Evolutionary conservation across 23 tunicate genomes (phyloP).

Genomic region (Ciona savignyi): DNA sequence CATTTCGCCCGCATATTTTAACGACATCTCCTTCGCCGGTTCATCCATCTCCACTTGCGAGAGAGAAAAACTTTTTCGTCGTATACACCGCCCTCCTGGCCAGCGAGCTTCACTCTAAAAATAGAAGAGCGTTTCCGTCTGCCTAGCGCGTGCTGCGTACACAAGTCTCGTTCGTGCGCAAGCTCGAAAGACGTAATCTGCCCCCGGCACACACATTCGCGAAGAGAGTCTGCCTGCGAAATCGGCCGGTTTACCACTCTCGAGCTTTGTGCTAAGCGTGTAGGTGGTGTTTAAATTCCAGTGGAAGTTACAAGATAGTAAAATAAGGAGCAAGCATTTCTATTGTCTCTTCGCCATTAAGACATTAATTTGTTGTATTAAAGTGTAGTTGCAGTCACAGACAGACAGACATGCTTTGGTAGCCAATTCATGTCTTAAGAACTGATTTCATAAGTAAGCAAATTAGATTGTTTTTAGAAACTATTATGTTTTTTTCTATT

Average conservation of each 20-base stretch:
- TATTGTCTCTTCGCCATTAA: background rate
- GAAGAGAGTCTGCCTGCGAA: background rate
- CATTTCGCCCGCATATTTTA: background rate
- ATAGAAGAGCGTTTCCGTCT: slow-evolving; percentile 33
- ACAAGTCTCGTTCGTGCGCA: background rate
- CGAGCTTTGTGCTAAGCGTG: background rate
- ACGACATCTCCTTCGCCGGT: background rate
- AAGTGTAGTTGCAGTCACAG: background rate
- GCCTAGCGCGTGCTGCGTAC: slow-evolving; percentile 22
- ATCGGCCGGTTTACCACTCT: background rate
- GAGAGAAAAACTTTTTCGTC: background rate
- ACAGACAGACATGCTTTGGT: too few relatives aligned
- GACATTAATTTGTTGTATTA: background rate
- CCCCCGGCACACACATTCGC: background rate
- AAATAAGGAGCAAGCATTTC: background rate
- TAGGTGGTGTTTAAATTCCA: background rate
- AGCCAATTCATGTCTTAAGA: too few relatives aligned
- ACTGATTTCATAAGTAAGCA: too few relatives aligned
- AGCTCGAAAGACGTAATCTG: background rate
- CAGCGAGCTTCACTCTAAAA: slow-evolving; percentile 11
- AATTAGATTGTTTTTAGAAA: too few relatives aligned
- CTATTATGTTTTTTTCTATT: too few relatives aligned
- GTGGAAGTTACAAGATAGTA: background rate
- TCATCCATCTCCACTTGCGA: background rate
- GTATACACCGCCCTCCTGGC: background rate